phyloP scores from a whole-genome alignment of 2,888 invertebrate genomes.

The Bruchidius siliquastri region DNA sequence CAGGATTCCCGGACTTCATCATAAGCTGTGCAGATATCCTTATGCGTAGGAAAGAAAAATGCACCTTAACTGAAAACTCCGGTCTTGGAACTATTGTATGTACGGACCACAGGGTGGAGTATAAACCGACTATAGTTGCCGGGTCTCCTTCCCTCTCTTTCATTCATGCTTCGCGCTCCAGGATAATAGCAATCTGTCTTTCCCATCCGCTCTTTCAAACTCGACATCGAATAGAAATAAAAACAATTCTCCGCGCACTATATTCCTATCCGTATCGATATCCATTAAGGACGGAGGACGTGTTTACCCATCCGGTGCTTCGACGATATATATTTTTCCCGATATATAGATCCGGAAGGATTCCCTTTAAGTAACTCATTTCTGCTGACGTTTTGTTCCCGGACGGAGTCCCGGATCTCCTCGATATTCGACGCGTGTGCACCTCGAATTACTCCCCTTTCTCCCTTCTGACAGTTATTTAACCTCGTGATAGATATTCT shows the following conservation, averaged over 20 bases:
- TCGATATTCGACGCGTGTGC: not conserved
- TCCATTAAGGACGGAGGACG: not conserved
- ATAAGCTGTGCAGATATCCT: no score
- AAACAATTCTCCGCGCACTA: not conserved
- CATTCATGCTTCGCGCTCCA: not conserved
- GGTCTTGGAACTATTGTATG: no score
- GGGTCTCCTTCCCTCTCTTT: no score
- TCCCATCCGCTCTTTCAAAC: not conserved
- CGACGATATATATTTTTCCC: not conserved
- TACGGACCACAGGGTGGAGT: no score
- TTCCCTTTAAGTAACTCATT: slow-evolving; percentile 30
- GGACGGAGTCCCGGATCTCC: not conserved
- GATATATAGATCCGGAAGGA: slow-evolving; percentile 12
- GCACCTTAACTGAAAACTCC: no score
- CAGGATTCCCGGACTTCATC: no score
- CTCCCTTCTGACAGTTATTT: slow-evolving; percentile 33
- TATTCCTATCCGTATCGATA: not conserved
- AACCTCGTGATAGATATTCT: slow-evolving; percentile 36
- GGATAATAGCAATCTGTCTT: not conserved
- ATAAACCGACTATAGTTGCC: no score
- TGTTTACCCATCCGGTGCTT: not conserved
- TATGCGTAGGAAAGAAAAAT: no score
- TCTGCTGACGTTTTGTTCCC: slow-evolving; percentile 26
- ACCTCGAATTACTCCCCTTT: not conserved
- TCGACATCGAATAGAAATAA: not conserved